A percentile compares a stretch with the other conserved stretches of the same genome.
phyloP scores from a whole-genome alignment of 2,888 invertebrate genomes.

The Lasioglossum calceatum region DNA sequence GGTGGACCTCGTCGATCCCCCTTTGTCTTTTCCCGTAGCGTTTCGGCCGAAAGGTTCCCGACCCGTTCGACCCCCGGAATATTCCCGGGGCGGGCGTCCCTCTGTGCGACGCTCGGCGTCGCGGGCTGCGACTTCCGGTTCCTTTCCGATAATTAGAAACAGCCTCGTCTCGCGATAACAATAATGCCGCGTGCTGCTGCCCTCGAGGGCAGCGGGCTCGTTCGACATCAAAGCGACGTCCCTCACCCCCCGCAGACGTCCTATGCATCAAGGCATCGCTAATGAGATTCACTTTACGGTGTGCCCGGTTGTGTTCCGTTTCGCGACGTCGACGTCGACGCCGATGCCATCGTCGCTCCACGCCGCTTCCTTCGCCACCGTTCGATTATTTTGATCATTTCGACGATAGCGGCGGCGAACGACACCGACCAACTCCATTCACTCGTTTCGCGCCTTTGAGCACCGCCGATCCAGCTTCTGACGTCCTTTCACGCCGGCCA shows the following conservation, averaged over 20 bases:
- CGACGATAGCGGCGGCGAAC: constrained; percentile 60
- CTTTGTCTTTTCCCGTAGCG: constrained; percentile 45
- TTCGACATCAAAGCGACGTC: constrained; percentile 78
- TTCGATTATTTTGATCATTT: constrained; percentile 75
- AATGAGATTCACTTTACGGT: constrained; percentile 84
- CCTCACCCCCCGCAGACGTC: constrained; percentile 53
- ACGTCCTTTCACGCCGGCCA: constrained; percentile 33
- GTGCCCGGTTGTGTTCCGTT: constrained; percentile 70
- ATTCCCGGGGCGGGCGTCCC: not conserved
- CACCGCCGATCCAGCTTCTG: constrained; percentile 4
- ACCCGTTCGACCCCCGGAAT: not conserved
- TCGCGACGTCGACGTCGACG: constrained; percentile 36
- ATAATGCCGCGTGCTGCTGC: constrained; percentile 75
- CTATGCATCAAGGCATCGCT: constrained; percentile 78
- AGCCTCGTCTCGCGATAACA: constrained; percentile 76
- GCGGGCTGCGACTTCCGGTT: constrained; percentile 77
- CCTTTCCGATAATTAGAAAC: constrained; percentile 81
- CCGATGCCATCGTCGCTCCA: constrained; percentile 10
- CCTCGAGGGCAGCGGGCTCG: constrained; percentile 69
- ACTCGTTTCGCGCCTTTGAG: constrained; percentile 43
- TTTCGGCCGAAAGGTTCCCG: not conserved
- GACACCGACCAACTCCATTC: constrained; percentile 22
- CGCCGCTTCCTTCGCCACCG: constrained; percentile 56
- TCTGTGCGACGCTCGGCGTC: constrained; percentile 27
- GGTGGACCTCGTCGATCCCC: constrained; percentile 53